These are phyloP conservation scores for Hirtodrosophila duncani DNA, from an alignment of 2,888 invertebrate species.

Conservation along the genomic window DNA sequence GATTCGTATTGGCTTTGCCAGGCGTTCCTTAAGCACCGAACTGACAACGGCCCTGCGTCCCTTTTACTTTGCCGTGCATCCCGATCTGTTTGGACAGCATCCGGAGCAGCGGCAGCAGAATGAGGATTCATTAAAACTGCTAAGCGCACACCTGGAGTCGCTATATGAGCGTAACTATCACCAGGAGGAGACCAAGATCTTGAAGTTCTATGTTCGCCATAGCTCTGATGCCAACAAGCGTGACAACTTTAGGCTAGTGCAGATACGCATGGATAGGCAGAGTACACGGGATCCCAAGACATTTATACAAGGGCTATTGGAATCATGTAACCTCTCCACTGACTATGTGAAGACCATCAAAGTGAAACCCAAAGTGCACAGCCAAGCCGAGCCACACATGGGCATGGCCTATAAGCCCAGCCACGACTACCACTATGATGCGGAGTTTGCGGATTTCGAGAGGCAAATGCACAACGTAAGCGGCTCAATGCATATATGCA, in stretches of 20 bases:
- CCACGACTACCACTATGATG: conserved; percentile 63
- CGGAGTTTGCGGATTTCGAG: conserved; percentile 66
- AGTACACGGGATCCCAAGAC: conserved; percentile 85
- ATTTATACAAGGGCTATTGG: conserved; percentile 85
- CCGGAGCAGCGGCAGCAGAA: conserved; percentile 93
- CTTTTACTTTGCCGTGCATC: conserved; percentile 97
- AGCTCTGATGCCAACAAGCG: conserved; percentile 46
- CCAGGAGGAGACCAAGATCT: conserved; percentile 78
- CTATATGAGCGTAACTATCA: conserved; percentile 82
- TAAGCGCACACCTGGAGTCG: conserved; percentile 90
- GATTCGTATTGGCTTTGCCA: too few relatives aligned
- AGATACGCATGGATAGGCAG: conserved; percentile 82
- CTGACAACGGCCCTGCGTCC: conserved; percentile 93
- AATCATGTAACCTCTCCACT: conserved; percentile 91
- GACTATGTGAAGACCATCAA: conserved; percentile 88
- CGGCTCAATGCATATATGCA: not conserved
- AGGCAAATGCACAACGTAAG: conserved; percentile 48
- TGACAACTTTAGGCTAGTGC: conserved; percentile 85
- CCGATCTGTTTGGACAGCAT: conserved; percentile 94
- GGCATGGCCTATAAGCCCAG: conserved; percentile 49
- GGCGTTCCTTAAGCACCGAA: too few relatives aligned
- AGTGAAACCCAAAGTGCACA: too few relatives aligned
- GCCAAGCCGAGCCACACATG: too few relatives aligned
- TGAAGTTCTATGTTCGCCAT: conserved; percentile 88
- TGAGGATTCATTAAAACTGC: conserved; percentile 92